Evolutionary conservation across 2,797 vertebrate species (phyloP), one percentile per base, ranked within the genome.

Genomic region (Otus scops): DNA sequence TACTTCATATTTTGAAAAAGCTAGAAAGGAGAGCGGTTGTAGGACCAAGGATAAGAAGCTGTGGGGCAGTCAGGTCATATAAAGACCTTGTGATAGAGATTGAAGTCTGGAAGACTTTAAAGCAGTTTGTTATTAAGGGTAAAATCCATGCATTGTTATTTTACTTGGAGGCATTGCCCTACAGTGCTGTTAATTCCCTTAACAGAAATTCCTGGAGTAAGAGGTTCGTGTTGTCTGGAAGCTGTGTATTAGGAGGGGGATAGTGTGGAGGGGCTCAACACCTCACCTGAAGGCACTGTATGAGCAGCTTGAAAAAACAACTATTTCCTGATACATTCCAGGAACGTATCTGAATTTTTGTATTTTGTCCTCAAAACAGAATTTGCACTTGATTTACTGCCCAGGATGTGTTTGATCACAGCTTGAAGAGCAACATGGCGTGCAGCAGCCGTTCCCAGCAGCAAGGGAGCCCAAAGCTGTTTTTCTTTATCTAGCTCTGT

Each of bases 231-330:
- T 21, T 14, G 6, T 51, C n/a, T 43, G 79, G 41, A 83, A 76
- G 48, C 56, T 4, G 5, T 13, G 47, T 18, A 3, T 43, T 27
- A 20, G 7, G 6, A 10, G 38, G 13, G 27, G 30, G 53, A 48
- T 7, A 3, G 26, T 22, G 57, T 39, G 53, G 50, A 43, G 22
- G 47, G 17, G 36, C 64, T 88, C 67, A 4, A 4, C 30, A 6
- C n/a, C 57, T 61, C 41, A 1, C 38, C 70, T 43, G 23, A 22
- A 5, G 0, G 19, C 13, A 0, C 78, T 6, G 3, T 39, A 1
- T 3, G 39, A 64, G 39, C 79, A 71, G 43, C 45, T 73, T 60
- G 67, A 45, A 20, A 74, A 56, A 47, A 0, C 21, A 57, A 27
- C 60, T 2, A 0, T 63, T 85, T 89, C 63, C 63, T 68, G 24